phyloP scores from a whole-genome alignment of 2,113 vertebrate species.

The Dissostichus mawsoni region DNA sequence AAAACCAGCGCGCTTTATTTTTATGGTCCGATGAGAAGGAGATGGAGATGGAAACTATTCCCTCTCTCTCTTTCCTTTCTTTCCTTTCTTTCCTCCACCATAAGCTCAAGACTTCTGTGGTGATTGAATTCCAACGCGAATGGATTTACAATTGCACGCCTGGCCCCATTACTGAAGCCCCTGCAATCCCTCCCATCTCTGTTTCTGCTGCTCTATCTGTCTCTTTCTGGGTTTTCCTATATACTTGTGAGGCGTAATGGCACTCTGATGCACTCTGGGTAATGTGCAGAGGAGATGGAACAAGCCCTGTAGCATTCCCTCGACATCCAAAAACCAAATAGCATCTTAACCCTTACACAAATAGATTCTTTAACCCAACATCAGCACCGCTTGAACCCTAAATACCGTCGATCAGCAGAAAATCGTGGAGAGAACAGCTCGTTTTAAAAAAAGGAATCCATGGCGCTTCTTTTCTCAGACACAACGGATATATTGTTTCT shows the following conservation, averaged over 20 bases:
- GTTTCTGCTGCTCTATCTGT: conserved; percentile 15
- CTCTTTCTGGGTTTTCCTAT: conserved; percentile 10
- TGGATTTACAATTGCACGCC: conserved; percentile 65
- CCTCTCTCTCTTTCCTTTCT: background rate
- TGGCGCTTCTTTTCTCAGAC: background rate
- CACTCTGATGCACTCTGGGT: conserved; percentile 73
- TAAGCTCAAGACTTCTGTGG: conserved; percentile 34
- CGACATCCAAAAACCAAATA: conserved; percentile 74
- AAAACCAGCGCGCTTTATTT: conserved; percentile 20
- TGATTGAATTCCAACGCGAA: conserved; percentile 66
- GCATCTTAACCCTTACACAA: conserved; percentile 67
- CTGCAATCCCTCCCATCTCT: conserved; percentile 14
- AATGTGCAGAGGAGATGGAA: conserved; percentile 66
- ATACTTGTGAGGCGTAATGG: conserved; percentile 50
- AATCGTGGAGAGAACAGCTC: conserved; percentile 21
- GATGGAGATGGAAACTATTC: conserved; percentile 16
- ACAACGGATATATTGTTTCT: conserved; percentile 50
- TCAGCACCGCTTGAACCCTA: conserved; percentile 20
- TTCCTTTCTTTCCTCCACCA: background rate
- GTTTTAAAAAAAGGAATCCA: conserved; percentile 37
- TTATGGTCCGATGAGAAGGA: conserved; percentile 33
- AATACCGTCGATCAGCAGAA: conserved; percentile 27
- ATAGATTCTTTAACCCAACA: conserved; percentile 70
- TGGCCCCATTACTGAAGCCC: conserved; percentile 30
- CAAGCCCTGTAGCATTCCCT: conserved; percentile 54